Conservation (phyloP, 2,888 invertebrate genomes). For the Parnassius mnemosyne region DNA sequence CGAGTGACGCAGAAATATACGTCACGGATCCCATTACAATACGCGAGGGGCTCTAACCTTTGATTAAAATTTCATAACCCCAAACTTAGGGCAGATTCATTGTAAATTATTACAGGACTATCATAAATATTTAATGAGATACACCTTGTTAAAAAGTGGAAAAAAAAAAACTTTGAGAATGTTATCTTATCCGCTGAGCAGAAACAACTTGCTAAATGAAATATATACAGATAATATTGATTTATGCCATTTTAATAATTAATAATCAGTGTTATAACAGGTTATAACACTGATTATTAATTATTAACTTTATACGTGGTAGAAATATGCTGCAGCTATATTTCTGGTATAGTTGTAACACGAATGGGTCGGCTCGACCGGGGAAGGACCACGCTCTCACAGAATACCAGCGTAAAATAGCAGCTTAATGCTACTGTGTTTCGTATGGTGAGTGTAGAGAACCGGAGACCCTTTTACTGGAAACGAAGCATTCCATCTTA, state of each 20-base stretch:
- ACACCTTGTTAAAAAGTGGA: slow-evolving; percentile 54
- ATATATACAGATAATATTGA: slow-evolving; percentile 11
- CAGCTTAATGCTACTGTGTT: no score
- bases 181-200: slow-evolving; percentile 19
- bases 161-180: slow-evolving; percentile 30
- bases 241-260: slow-evolving; percentile 1
- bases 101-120: slow-evolving; percentile 59
- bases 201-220: slow-evolving; percentile 9
- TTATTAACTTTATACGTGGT: no score
- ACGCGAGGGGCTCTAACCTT: slow-evolving; percentile 65
- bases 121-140: slow-evolving; percentile 65
- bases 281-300: no score
- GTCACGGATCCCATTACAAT: slow-evolving; percentile 57
- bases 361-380: no score
- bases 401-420: no score
- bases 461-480: no score
- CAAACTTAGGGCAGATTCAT: slow-evolving; percentile 57
- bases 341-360: no score
- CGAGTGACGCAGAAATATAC: slow-evolving; percentile 47
- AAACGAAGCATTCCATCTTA: no score
- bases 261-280: no score
- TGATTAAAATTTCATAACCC: slow-evolving; percentile 77
- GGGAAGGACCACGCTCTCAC: no score
- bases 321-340: no score
- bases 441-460: no score